Percentiles rank a stretch among this genome's conserved stretches.
phyloP scores from a whole-genome alignment of 2,797 vertebrate species.

The Intellagama lesueurii region DNA sequence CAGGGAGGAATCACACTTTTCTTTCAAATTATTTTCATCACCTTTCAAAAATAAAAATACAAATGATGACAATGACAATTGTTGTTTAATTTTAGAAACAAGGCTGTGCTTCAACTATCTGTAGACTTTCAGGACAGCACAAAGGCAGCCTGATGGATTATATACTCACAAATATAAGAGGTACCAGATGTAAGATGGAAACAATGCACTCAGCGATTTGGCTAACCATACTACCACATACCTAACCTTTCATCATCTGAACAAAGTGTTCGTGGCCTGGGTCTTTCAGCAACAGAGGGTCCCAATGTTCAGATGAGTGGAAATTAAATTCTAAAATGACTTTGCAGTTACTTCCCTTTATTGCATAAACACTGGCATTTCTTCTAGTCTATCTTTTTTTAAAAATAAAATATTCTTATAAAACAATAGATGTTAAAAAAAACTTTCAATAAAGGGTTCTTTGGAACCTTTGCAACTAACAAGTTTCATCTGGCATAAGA shows the following conservation, averaged over 20 bases:
- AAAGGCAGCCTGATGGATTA: slow-evolving; percentile 50
- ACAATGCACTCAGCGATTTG: slow-evolving; percentile 36
- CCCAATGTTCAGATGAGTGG: slow-evolving; percentile 21
- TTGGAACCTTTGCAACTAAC: too few species aligned
- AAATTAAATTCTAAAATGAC: slow-evolving; percentile 13
- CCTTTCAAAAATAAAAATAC: slow-evolving; percentile 54
- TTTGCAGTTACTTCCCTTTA: not conserved
- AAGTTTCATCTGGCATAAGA: too few species aligned
- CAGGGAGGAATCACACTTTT: slow-evolving; percentile 8
- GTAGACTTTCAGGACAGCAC: slow-evolving; percentile 62
- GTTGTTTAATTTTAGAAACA: slow-evolving; percentile 62
- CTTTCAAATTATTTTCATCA: slow-evolving; percentile 35
- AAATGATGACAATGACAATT: slow-evolving; percentile 56
- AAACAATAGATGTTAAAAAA: not conserved
- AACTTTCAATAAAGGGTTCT: too few species aligned
- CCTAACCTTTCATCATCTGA: slow-evolving; percentile 59
- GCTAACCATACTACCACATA: slow-evolving; percentile 48
- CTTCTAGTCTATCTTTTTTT: not conserved
- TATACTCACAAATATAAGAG: slow-evolving; percentile 38
- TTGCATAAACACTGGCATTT: not conserved
- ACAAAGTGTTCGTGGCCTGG: slow-evolving; percentile 54
- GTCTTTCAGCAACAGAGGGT: slow-evolving; percentile 10
- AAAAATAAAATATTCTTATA: not conserved
- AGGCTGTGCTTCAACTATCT: slow-evolving; percentile 52
- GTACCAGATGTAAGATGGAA: slow-evolving; percentile 32